Percentiles rank a stretch among this genome's conserved stretches.
phyloP scores from a whole-genome alignment of 2,113 vertebrate species.

The Trogon surrucura region DNA sequence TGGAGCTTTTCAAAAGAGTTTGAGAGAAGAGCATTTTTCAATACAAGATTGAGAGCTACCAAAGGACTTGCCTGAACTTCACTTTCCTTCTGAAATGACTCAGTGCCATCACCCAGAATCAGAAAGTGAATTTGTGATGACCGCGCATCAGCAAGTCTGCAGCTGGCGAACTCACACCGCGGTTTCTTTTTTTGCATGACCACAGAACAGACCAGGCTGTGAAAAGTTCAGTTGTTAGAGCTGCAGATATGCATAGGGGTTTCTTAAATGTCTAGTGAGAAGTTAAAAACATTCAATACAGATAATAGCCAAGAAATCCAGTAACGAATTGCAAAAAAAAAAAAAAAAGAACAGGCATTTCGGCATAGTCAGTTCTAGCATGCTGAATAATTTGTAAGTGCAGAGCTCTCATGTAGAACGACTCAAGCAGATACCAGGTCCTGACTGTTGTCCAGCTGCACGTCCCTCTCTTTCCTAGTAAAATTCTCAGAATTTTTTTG shows the following conservation, averaged over 20 bases:
- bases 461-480: not conserved
- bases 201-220: not conserved
- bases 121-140: not conserved
- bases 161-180: not conserved
- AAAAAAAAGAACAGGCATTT: not conserved
- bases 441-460: not conserved
- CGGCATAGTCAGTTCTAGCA: accelerated
- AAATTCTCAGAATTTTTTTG: not conserved
- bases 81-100: not conserved
- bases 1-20: not conserved
- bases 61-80: not conserved
- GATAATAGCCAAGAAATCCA: not conserved
- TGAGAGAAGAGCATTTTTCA: not conserved
- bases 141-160: not conserved
- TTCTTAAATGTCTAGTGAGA: not conserved
- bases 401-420: accelerated
- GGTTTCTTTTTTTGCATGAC: not conserved
- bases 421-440: not conserved
- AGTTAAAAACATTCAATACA: not conserved
- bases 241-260: accelerated
- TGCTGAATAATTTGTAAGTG: accelerated
- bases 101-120: not conserved
- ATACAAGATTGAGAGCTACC: not conserved
- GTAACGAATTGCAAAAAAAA: not conserved
- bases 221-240: not conserved